Evolutionary conservation across 2,888 invertebrate species (phyloP), one percentile per base, ranked within the genome.

Genomic region (Lumbricus terrestris): DNA sequence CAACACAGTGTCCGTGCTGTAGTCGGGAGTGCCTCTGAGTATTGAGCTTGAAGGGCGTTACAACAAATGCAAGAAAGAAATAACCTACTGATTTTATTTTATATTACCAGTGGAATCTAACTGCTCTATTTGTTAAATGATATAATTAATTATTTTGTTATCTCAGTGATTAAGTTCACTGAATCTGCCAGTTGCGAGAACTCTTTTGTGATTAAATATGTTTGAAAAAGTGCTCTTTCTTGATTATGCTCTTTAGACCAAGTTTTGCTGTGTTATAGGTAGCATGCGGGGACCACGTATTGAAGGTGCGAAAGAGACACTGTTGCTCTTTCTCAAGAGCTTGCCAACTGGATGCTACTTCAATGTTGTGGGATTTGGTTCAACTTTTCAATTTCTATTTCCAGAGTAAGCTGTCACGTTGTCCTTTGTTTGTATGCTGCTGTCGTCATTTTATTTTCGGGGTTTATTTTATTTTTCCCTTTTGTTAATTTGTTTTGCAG

Each of bases 291-390:
- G 93, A 37, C 42, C 91, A 16, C 92, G 92, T 47, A 94, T 94
- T 1, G 90, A 92, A 54, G 90, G 91, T 89, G 94, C 93, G 16
- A 93, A 92, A 85, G 93, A 93, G 35, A 92, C 93, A 15, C 90
- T 94, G 38, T 90, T 93, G 20, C 92, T 93, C n/a, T 93, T 94
- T 90, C 90, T 94, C n/a, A 94, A 93, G 90, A 93, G 93, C 92
- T 90, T 94, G 38, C 94, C 94, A n/a, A 88, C 92, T 0, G 92
- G 91, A 37, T 94, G 93, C 88, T 92, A 91, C 47, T 93, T 94
- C 91, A 93, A 93, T 90, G 90, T 94, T 54, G 90, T 93, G 69
- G 92, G 93, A 82, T 94, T 94, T 93, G 93, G 93, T 16, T 91
- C 90, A 35, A 54, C 89, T 0, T 93, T 91, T 91, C 82, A 93